phyloP scores from a whole-genome alignment of 2,113 vertebrate genomes.

The Chlorodrepanis virens region DNA sequence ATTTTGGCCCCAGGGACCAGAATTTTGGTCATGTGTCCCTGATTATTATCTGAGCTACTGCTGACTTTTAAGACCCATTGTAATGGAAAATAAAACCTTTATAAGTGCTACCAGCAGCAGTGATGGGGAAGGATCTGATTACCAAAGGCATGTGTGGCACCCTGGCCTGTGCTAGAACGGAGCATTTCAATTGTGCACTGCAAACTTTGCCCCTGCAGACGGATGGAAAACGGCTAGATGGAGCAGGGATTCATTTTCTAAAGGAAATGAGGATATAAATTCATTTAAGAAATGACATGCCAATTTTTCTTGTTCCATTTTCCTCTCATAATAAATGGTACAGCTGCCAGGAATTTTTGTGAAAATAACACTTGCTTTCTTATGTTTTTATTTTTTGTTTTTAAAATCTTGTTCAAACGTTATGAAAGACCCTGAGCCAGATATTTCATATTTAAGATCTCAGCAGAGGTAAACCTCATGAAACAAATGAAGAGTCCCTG shows the following conservation, averaged over 20 bases:
- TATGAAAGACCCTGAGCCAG: conserved; percentile 18
- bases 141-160: background rate
- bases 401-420: background rate
- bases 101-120: background rate
- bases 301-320: conserved; percentile 64
- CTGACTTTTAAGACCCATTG: conserved; percentile 42
- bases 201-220: conserved; percentile 56
- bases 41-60: conserved; percentile 22
- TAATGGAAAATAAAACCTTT: conserved; percentile 56
- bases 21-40: background rate
- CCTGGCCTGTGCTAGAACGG: background rate
- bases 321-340: conserved; percentile 54
- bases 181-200: conserved; percentile 35
- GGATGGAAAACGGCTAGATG: conserved; percentile 48
- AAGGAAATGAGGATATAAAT: conserved; percentile 69
- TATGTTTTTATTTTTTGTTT: background rate
- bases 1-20: background rate
- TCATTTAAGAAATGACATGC: conserved; percentile 65
- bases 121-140: background rate
- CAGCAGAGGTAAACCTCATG: background rate
- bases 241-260: conserved; percentile 58
- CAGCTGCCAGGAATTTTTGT: conserved; percentile 63
- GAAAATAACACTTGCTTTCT: conserved; percentile 55
- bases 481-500: background rate
- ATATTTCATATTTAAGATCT: background rate